Evolutionary conservation across 2,113 vertebrate species (phyloP), one percentile per base, ranked within the genome.

Genomic region (Pangasianodon hypophthalmus): DNA sequence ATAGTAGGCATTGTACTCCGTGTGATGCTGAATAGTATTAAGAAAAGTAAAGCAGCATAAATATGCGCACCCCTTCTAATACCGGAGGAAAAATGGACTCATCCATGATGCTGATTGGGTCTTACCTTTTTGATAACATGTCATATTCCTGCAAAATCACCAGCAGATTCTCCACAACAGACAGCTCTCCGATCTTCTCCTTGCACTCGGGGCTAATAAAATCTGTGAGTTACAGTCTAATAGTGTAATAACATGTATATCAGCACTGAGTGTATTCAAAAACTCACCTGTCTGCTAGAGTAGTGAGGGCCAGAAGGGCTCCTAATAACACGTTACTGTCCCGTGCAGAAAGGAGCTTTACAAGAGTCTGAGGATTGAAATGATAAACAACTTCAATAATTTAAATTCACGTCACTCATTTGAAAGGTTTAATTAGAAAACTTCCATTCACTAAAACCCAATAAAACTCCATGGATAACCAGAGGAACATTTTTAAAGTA

Each of bases 131-230:
- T 62, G 96, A 98, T 48, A 97, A 94, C 85, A 97, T 95, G 94
- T 98, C 94, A 37, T 98, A 97, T 93, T 98, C 97, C 90, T 96
- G 96, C 58, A 99, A 93, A 89, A 98, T 97, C 87, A 96, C 92
- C 81, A 98, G 95, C 64, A 99, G 96, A 54, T 95, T 97, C 93
- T 97, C 97, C 87, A 97, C 96, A 85, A 97, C 79, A 13, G 89
- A 95, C 9, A 97, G 95, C 85, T 97, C 95, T 89, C 96, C 97
- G 81, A 98, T 97, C 93, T 96, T 96, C 93, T 96, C 94, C 92
- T 95, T 97, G 92, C 94, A 97, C 93, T 96, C 96, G 91, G 96
- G 93, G 90, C 97, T 98, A 91, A 41, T 95, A 94, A 58, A 41
- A 73, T 58, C 56, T 26, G 19, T 37, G 11, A 21, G 0, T 44